phyloP scores from a whole-genome alignment of 2,113 vertebrate species.

The Apistogramma diplotaenia region DNA sequence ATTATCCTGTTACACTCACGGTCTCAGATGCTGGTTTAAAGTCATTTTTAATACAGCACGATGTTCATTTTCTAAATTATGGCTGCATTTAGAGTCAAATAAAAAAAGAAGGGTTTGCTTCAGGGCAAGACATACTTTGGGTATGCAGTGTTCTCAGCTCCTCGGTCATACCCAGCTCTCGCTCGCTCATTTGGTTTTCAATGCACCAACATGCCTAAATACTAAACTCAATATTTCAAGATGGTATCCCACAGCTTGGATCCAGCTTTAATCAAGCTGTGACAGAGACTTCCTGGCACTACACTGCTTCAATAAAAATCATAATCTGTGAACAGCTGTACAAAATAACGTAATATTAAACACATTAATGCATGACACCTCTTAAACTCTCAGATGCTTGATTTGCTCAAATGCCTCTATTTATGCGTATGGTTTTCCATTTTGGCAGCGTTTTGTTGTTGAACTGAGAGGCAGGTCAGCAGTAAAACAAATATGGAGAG shows the following conservation, averaged over 20 bases:
- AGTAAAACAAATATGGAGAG: constrained; percentile 38
- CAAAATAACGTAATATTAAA: not conserved
- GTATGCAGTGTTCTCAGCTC: not conserved
- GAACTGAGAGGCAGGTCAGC: constrained; percentile 44
- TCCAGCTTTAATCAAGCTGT: not conserved
- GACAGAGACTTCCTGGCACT: not conserved
- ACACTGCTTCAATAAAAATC: not conserved
- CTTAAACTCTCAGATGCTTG: not conserved
- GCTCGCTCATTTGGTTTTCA: not conserved
- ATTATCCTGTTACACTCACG: not conserved
- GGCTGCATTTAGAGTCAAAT: not conserved
- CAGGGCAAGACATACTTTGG: not conserved
- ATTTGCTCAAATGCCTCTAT: not conserved
- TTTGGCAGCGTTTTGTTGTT: constrained; percentile 29
- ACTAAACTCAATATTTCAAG: not conserved
- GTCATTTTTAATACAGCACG: not conserved
- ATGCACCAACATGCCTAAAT: not conserved
- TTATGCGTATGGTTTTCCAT: not conserved
- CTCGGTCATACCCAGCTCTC: not conserved
- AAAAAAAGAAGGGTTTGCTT: not conserved
- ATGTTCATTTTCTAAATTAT: not conserved
- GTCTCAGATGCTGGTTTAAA: not conserved
- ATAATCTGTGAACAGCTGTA: not conserved
- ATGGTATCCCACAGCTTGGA: not conserved
- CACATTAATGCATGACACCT: not conserved